Conservation (phyloP, 1,140 invertebrate species). For the Pseudomyrmex concolor region DNA sequence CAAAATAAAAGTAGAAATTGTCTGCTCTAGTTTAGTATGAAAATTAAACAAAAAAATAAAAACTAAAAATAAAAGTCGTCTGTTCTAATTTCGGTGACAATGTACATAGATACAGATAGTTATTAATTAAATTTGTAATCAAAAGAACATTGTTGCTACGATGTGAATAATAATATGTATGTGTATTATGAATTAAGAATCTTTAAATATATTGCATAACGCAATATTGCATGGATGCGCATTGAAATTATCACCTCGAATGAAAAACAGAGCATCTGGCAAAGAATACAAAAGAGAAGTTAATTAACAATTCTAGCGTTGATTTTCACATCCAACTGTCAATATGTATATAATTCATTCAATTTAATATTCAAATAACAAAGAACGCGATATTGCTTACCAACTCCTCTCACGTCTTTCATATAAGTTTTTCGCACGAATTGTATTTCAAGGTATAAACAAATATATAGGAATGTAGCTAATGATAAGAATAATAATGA, state of each 20-base stretch:
- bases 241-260: constrained; percentile 3
- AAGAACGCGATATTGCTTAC: not conserved
- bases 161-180: not conserved
- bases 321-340: constrained; percentile 17
- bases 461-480: too few relatives aligned
- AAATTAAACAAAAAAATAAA: not conserved
- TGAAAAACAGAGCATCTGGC: not conserved
- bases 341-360: not conserved
- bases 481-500: too few relatives aligned
- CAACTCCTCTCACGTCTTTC: too few relatives aligned
- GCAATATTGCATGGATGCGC: constrained; percentile 16
- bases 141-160: not conserved
- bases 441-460: too few relatives aligned
- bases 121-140: not conserved
- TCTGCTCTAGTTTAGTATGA: not conserved
- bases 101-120: not conserved
- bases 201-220: not conserved
- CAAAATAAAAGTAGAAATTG: not conserved
- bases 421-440: too few relatives aligned
- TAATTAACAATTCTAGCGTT: constrained; percentile 33
- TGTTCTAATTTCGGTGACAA: not conserved
- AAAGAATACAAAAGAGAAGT: not conserved
- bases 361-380: not conserved
- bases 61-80: not conserved
- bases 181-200: not conserved